phyloP scores from a whole-genome alignment of 2,113 vertebrate genomes.

The Laticauda colubrina region DNA sequence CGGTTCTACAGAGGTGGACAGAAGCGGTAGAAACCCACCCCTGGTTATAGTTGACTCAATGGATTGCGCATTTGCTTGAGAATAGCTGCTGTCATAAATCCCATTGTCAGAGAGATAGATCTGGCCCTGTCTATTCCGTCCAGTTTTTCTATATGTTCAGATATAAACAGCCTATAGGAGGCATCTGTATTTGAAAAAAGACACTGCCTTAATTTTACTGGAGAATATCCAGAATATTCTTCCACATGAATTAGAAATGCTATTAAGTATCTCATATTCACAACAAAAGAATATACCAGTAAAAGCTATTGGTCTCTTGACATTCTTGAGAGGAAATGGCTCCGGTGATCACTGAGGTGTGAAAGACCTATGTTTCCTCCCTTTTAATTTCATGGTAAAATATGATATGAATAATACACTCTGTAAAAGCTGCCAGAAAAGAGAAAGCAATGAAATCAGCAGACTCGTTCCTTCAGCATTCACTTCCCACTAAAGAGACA shows the following conservation, averaged over 20 bases:
- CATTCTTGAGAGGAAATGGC: slow-evolving; percentile 32
- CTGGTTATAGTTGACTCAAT: neutral
- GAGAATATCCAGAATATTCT: neutral
- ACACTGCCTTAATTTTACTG: neutral
- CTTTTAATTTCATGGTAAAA: slow-evolving; percentile 47
- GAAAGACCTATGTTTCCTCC: slow-evolving; percentile 48
- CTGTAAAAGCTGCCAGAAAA: slow-evolving; percentile 38
- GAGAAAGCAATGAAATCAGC: neutral
- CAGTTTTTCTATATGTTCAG: neutral
- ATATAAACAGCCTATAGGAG: neutral
- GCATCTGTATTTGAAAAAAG: neutral
- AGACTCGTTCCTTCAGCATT: neutral
- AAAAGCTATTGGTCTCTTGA: slow-evolving; percentile 42
- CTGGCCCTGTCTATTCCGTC: neutral
- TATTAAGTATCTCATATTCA: slow-evolving; percentile 34
- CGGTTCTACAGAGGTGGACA: no score
- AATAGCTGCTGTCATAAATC: neutral
- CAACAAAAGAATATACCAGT: neutral
- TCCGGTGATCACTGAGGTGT: slow-evolving; percentile 50
- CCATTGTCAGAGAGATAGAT: neutral
- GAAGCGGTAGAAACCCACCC: no score
- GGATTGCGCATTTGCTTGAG: neutral
- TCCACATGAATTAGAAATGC: slow-evolving; percentile 6
- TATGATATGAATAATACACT: neutral
- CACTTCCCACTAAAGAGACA: neutral